A percentile compares a stretch with the other conserved stretches of the same genome.
Evolutionary conservation across 2,888 invertebrate species (phyloP).

Genomic region (Pristionchus exspectatus): DNA sequence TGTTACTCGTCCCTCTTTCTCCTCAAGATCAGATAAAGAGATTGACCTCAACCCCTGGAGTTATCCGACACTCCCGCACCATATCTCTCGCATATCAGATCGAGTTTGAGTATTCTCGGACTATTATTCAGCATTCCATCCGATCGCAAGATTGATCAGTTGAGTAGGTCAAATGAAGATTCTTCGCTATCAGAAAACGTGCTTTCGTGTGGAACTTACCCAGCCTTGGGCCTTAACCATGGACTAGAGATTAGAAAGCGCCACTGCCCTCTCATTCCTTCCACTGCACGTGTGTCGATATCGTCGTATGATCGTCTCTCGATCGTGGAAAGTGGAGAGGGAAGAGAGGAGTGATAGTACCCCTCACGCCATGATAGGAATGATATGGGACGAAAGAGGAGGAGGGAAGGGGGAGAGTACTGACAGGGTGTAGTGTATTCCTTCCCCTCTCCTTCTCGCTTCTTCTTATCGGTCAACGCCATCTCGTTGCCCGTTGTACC

Average conservation of each 20-base stretch:
- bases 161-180: background rate
- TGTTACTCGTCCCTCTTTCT: background rate
- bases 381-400: background rate
- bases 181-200: background rate
- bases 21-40: conserved; percentile 40
- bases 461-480: conserved; percentile 39
- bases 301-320: conserved; percentile 24
- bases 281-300: conserved; percentile 29
- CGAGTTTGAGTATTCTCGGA: background rate
- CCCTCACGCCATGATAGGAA: conserved; percentile 48
- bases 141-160: background rate
- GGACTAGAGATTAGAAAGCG: background rate
- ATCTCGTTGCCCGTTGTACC: background rate
- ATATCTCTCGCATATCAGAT: background rate
- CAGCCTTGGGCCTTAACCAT: background rate
- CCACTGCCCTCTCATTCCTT: background rate
- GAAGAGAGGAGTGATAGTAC: background rate
- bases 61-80: background rate
- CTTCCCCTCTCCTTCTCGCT: background rate
- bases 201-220: background rate
- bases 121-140: background rate
- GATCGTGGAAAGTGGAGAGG: conserved; percentile 16
- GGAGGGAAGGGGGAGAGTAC: background rate
- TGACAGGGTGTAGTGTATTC: conserved; percentile 33
- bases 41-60: conserved; percentile 25